A percentile compares a stretch with the other conserved stretches of the same genome.
Evolutionary conservation across 2,113 vertebrate genomes (phyloP).

Genomic region (Percopsis transmontana): DNA sequence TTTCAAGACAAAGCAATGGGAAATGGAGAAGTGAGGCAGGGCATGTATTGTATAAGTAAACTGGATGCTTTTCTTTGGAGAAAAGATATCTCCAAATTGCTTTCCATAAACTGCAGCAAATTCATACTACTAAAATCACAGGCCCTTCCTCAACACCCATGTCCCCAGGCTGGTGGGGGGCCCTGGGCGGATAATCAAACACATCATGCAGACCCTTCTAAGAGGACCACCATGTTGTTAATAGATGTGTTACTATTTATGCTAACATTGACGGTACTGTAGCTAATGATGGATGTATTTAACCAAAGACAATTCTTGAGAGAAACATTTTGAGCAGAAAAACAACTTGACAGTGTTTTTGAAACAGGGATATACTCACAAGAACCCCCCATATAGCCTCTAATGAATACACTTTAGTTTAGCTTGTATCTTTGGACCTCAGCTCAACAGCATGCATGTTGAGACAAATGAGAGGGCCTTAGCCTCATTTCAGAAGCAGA

Average conservation of each 20-base stretch:
- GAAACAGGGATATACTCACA: conserved; percentile 12
- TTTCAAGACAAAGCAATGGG: conserved; percentile 76
- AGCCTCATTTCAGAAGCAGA: conserved; percentile 82
- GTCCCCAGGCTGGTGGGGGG: conserved; percentile 84
- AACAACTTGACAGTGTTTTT: not conserved
- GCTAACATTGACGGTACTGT: conserved; percentile 34
- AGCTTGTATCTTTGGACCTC: conserved; percentile 91
- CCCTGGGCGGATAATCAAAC: conserved; percentile 72
- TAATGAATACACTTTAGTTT: conserved; percentile 32
- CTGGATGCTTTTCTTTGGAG: not conserved
- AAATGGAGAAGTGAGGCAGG: conserved; percentile 95
- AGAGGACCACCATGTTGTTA: conserved; percentile 59
- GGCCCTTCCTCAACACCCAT: conserved; percentile 92
- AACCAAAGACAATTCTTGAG: conserved; percentile 30
- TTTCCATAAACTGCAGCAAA: not conserved
- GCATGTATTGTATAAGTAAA: conserved; percentile 55
- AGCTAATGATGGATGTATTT: conserved; percentile 30
- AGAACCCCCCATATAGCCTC: conserved; percentile 27
- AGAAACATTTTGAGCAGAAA: conserved; percentile 36
- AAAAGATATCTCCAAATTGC: conserved; percentile 20
- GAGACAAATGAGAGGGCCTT: conserved; percentile 83
- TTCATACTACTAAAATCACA: conserved; percentile 44
- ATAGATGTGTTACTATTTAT: not conserved
- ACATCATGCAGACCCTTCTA: conserved; percentile 92
- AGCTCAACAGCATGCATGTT: conserved; percentile 94